Percentiles rank a stretch among this genome's conserved stretches.
Conservation (phyloP, 1,140 invertebrate genomes). For the Sogatella furcifera region DNA sequence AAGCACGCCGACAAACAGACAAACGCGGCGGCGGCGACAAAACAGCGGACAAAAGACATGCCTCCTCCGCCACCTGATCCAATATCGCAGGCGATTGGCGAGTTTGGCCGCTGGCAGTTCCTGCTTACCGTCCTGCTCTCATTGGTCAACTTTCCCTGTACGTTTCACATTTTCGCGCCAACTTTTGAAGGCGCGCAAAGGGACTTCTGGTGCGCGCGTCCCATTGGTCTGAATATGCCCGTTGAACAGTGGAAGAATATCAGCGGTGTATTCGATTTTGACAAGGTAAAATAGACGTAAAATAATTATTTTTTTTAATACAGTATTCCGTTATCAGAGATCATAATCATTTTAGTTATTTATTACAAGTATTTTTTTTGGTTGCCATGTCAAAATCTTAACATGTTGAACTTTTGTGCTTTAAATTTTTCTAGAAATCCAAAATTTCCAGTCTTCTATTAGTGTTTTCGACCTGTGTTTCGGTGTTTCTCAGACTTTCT, state of each 20-base stretch:
- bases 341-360: no score
- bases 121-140: slow-evolving; percentile 50
- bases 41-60: no score
- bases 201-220: slow-evolving; percentile 42
- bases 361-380: no score
- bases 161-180: slow-evolving; percentile 54
- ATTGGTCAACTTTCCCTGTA: slow-evolving; percentile 50
- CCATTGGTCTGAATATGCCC: slow-evolving; percentile 8
- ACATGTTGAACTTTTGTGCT: no score
- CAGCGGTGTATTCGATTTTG: not conserved
- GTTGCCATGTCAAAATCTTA: no score
- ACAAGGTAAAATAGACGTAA: no score
- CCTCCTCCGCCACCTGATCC: slow-evolving; percentile 19
- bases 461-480: no score
- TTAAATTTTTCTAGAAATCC: no score
- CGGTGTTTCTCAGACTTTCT: no score
- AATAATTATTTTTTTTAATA: no score
- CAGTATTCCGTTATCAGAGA: no score
- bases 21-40: not conserved
- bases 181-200: slow-evolving; percentile 50
- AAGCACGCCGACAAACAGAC: not conserved
- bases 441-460: no score
- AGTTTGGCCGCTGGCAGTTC: slow-evolving; percentile 46
- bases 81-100: slow-evolving; percentile 39
- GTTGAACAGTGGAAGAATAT: slow-evolving; percentile 7